These are phyloP conservation scores for Cricetomys ansorgei DNA, from an alignment of 2,113 vertebrate genomes.

Conservation along the genomic window DNA sequence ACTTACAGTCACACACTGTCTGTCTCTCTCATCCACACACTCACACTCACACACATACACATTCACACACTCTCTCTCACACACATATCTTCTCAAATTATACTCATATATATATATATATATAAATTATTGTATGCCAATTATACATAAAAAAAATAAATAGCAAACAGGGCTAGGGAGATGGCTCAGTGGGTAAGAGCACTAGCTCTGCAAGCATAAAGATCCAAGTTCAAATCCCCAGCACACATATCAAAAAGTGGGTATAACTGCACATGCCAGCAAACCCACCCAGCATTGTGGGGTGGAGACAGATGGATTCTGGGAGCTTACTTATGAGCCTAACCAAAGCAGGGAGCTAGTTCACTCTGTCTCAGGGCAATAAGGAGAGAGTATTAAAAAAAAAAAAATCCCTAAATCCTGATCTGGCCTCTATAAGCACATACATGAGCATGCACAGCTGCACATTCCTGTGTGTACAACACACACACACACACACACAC, in stretches of 20 bases:
- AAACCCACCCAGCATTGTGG: not conserved
- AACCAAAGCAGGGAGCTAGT: not conserved
- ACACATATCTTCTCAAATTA: too few relatives aligned
- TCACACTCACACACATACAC: too few relatives aligned
- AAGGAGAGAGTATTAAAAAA: too few relatives aligned
- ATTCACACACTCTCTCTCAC: too few relatives aligned
- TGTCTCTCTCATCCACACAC: too few relatives aligned
- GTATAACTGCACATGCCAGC: not conserved
- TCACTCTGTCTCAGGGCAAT: not conserved
- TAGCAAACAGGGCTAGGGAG: too few relatives aligned
- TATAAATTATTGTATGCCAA: not conserved
- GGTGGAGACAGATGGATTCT: not conserved
- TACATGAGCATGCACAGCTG: not conserved
- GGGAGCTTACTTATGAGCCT: not conserved
- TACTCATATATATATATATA: too few relatives aligned
- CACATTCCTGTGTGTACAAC: not conserved
- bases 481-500: not conserved
- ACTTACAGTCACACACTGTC: too few relatives aligned
- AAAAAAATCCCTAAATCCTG: not conserved
- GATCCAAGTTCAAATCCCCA: not conserved
- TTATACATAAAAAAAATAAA: conserved; percentile 10
- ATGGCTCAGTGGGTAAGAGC: not conserved
- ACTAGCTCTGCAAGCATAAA: not conserved
- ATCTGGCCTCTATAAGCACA: not conserved
- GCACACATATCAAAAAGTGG: not conserved